phyloP scores from a whole-genome alignment of 2,888 invertebrate species.

The Ephialtes manifestator region DNA sequence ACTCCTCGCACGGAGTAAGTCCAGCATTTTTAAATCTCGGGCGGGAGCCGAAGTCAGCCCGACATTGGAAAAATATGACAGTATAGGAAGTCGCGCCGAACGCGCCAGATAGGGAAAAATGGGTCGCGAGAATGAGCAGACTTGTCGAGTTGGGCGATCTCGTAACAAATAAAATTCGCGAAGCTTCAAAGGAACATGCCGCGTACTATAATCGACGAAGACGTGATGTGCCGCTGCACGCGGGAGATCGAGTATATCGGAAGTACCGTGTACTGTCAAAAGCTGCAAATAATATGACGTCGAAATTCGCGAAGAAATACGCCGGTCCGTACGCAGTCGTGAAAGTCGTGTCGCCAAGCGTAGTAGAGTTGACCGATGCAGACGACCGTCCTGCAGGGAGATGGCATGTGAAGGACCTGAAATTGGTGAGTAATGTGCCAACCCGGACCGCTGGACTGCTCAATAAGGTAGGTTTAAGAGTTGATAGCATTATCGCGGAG shows the following conservation, averaged over 20 bases:
- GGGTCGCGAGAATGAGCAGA: too few relatives aligned
- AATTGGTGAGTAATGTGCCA: too few relatives aligned
- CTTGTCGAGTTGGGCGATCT: too few relatives aligned
- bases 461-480: too few relatives aligned
- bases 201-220: neutral
- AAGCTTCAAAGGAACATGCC: too few relatives aligned
- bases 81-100: neutral
- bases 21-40: neutral
- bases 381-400: too few relatives aligned
- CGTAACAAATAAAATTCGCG: too few relatives aligned
- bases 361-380: too few relatives aligned
- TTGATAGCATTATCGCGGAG: too few relatives aligned
- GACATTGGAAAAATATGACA: neutral
- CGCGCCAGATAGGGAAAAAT: neutral
- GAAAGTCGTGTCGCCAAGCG: neutral
- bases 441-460: too few relatives aligned
- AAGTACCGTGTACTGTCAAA: conserved; percentile 65
- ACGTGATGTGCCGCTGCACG: neutral
- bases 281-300: too few relatives aligned
- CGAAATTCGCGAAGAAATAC: conserved; percentile 56
- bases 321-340: conserved; percentile 65
- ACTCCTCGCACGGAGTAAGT: neutral
- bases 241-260: conserved; percentile 26
- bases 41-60: neutral
- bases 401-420: too few relatives aligned